Percentiles rank a stretch among this genome's conserved stretches.
Conservation (phyloP, 1,140 invertebrate species). For the Eriocheir sinensis region DNA sequence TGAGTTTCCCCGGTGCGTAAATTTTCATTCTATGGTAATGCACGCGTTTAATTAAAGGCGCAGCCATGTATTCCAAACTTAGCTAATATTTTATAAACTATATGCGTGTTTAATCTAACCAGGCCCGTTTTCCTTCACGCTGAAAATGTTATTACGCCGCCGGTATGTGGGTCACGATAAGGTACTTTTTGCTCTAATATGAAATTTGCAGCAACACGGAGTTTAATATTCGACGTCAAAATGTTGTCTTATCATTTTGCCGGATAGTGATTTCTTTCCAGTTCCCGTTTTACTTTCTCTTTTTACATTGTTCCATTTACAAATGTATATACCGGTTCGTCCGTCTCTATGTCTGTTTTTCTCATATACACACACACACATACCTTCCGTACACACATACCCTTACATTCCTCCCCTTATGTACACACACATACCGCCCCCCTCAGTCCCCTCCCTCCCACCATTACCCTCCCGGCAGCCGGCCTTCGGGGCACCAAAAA, state of each 20-base stretch:
- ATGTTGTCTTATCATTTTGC: not conserved
- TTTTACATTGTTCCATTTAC: not conserved
- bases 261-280: not conserved
- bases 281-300: no score
- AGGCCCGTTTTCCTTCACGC: not conserved
- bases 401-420: not conserved
- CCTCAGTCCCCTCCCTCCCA: not conserved
- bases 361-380: not conserved
- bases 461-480: not conserved
- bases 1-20: not conserved
- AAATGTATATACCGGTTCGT: no score
- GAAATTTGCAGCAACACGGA: not conserved
- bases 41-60: not conserved
- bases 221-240: not conserved
- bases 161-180: not conserved
- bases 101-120: not conserved
- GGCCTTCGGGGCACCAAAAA: not conserved
- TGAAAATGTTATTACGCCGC: not conserved
- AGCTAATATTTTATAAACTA: not conserved
- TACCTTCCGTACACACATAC: not conserved
- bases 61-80: not conserved
- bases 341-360: no score
- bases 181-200: not conserved
- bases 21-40: conserved; percentile 2
- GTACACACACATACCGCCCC: not conserved